Evolutionary conservation across 2,797 vertebrate species (phyloP).

Genomic region (Paramormyrops hopkinsi): DNA sequence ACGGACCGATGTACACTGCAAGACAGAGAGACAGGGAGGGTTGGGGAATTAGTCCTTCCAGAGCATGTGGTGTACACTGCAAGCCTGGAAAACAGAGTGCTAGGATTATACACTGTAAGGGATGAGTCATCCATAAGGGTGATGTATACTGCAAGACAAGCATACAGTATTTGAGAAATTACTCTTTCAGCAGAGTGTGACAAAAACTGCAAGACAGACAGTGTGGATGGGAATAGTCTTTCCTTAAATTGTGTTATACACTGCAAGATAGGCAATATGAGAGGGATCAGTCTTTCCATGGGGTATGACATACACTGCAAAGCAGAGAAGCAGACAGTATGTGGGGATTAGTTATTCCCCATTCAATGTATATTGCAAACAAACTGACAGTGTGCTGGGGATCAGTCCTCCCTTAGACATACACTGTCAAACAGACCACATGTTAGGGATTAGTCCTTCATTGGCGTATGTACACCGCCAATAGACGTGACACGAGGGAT

Average conservation of each 20-base stretch:
- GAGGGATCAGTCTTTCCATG: neutral
- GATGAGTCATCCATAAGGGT: neutral
- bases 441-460: neutral
- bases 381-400: neutral
- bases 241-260: neutral
- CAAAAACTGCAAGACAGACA: neutral
- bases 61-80: neutral
- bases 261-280: neutral
- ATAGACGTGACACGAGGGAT: neutral
- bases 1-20: slow-evolving; percentile 90
- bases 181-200: neutral
- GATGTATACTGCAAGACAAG: neutral
- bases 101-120: neutral
- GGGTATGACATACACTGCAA: neutral
- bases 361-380: neutral
- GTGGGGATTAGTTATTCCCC: neutral
- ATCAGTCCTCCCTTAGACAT: neutral
- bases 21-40: slow-evolving; percentile 30
- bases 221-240: neutral
- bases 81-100: neutral
- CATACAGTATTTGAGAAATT: neutral
- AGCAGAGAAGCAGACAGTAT: neutral
- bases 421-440: neutral
- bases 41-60: neutral
- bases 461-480: neutral